Conservation (phyloP, 1,140 invertebrate species). For the Lysiphlebus fabarum region DNA sequence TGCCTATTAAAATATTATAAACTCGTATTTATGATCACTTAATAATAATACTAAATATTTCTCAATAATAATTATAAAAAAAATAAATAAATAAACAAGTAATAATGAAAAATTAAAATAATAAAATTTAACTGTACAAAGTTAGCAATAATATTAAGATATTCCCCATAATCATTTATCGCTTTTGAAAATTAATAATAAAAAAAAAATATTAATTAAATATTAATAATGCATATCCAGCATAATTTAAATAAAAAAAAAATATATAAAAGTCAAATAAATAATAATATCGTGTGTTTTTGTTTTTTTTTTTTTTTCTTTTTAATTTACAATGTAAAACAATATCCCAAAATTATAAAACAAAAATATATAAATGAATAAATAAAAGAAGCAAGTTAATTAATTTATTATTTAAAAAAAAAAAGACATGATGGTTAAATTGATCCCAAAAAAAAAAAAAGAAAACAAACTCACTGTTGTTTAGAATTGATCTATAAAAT, state of each 20-base stretch:
- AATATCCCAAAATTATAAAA: too few relatives aligned
- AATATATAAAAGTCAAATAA: too few relatives aligned
- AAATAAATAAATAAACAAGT: constrained; percentile 17
- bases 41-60: neutral
- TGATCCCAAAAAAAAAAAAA: too few relatives aligned
- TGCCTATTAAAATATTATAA: constrained; percentile 41
- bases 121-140: constrained; percentile 48
- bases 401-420: too few relatives aligned
- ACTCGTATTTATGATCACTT: constrained; percentile 33
- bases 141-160: constrained; percentile 51
- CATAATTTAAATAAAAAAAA: constrained; percentile 16
- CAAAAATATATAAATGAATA: too few relatives aligned
- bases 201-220: constrained; percentile 4
- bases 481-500: too few relatives aligned
- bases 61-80: constrained; percentile 10
- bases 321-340: too few relatives aligned
- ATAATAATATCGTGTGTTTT: too few relatives aligned
- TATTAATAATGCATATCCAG: constrained; percentile 14
- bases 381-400: too few relatives aligned
- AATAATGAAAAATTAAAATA: constrained; percentile 13
- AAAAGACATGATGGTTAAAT: too few relatives aligned
- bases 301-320: too few relatives aligned
- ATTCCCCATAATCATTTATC: constrained; percentile 40
- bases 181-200: constrained; percentile 10
- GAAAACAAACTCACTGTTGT: too few relatives aligned